phyloP scores from a whole-genome alignment of 1,140 invertebrate genomes.

The Drosophila micromelanica region DNA sequence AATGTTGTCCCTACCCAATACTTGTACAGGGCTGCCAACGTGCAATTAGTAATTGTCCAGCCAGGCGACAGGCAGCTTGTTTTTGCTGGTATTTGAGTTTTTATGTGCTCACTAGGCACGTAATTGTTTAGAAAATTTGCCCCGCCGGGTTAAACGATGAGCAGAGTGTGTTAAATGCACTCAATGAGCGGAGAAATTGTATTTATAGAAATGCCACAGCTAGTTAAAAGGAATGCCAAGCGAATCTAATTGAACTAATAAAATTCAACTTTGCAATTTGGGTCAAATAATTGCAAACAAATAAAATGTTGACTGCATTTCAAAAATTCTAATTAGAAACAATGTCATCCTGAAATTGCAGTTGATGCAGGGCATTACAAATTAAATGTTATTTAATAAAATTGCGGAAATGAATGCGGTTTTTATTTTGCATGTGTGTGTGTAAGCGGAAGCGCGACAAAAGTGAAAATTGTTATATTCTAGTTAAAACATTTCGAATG shows the following conservation, averaged over 20 bases:
- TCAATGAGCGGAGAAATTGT: slow-evolving; percentile 14
- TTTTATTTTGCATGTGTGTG: slow-evolving; percentile 13
- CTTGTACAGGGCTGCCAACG: slow-evolving; percentile 16
- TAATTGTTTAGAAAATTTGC: slow-evolving; percentile 54
- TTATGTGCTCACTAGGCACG: slow-evolving; percentile 52
- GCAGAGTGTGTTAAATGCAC: background rate
- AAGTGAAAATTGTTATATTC: slow-evolving; percentile 29
- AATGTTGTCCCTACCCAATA: background rate
- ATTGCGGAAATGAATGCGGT: slow-evolving; percentile 58
- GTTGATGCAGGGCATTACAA: slow-evolving; percentile 42
- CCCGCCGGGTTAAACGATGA: background rate
- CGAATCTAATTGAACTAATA: background rate
- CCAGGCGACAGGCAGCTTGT: background rate
- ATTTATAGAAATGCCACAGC: background rate
- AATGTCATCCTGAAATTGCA: background rate
- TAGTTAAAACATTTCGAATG: slow-evolving; percentile 33
- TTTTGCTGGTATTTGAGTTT: slow-evolving; percentile 45
- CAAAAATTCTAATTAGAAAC: slow-evolving; percentile 40
- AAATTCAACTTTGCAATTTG: slow-evolving; percentile 17
- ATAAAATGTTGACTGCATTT: slow-evolving; percentile 19
- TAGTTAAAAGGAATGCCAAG: background rate
- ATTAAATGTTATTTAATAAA: slow-evolving; percentile 56
- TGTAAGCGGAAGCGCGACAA: slow-evolving; percentile 20
- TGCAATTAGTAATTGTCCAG: slow-evolving; percentile 54
- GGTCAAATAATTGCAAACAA: slow-evolving; percentile 20